Base-by-base conservation (phyloP, 2,888 invertebrate species). In the Scelioninae gen. 1 region DNA sequence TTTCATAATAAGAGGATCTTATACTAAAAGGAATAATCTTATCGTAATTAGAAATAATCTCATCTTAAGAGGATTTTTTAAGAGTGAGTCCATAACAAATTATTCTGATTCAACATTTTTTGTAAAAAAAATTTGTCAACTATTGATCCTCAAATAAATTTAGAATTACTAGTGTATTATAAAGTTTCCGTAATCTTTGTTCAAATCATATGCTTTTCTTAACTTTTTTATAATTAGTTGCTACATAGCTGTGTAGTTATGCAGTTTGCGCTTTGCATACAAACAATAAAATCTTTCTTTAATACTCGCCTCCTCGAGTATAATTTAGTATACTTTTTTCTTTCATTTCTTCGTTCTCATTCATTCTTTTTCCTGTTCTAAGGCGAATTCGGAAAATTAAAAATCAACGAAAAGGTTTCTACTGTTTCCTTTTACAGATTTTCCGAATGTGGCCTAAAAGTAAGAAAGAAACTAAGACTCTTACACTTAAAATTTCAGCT, bases 391-490 rank as follows among this genome's bases (percentile, higher is more conserved):
- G 60, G 79, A 83, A 85, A 85, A 85, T 85, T 85, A 82, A 85
- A 83, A 82, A 85, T 76, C 79, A 83, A 83, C 83, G 81, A 77
- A 83, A 79, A 82, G 85, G 78, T 62, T 85, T 82, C 75, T 74
- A 68, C 65, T 72, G 53, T 76, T 77, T 80, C 76, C 49, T 82
- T 71, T 55, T 79, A 74, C 77, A 78, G 82, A 83, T 85, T 85
- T 83, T 76, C 76, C 77, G 79, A 62, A 83, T 82, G 85, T 85
- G 85, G 83, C 83, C 79, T 81, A 79, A 62, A 58, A 81, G 49
- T 31, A 58, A 29, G 53, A 75, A 49, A 32, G 45, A 55, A 23
- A n/a, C 16, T 40, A 23, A 34, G 7, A 40, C 45, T 74, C 51
- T 72, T 74, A n/a, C n/a, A n/a, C n/a, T n/a, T n/a, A n/a, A n/a